Conservation (phyloP, 2,797 vertebrate genomes). For the Aythya fuligula region DNA sequence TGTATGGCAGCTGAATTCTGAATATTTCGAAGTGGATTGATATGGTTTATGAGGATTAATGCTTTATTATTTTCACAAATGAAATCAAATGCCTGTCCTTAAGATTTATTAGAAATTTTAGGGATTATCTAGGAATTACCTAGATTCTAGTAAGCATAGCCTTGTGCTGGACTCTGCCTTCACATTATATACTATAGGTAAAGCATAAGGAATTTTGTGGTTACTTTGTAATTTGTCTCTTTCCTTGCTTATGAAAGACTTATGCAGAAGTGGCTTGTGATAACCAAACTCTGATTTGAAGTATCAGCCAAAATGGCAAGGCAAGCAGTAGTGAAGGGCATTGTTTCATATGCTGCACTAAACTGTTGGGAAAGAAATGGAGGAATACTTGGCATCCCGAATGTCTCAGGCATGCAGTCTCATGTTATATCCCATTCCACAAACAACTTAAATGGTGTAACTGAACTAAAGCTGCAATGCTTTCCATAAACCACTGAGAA, state of each 20-base stretch:
- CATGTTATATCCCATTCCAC: background rate
- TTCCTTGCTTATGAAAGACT: background rate
- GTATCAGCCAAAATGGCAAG: background rate
- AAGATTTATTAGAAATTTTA: background rate
- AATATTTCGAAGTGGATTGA: background rate
- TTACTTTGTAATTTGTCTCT: background rate
- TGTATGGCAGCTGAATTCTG: background rate
- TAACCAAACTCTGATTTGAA: background rate
- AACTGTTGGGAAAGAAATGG: background rate
- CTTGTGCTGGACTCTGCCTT: background rate
- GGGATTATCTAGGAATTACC: background rate
- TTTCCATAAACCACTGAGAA: background rate
- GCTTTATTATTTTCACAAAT: background rate
- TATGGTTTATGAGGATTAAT: background rate
- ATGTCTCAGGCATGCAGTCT: background rate
- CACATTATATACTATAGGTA: background rate
- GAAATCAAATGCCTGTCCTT: background rate
- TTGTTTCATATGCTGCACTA: background rate
- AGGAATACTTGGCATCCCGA: background rate
- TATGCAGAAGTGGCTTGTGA: background rate
- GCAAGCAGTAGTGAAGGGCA: background rate
- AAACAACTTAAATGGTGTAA: background rate
- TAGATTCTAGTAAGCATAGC: background rate
- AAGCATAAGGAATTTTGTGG: background rate
- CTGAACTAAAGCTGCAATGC: background rate